Evolutionary conservation across 1,140 invertebrate species (phyloP).

Genomic region (Hetaerina americana): DNA sequence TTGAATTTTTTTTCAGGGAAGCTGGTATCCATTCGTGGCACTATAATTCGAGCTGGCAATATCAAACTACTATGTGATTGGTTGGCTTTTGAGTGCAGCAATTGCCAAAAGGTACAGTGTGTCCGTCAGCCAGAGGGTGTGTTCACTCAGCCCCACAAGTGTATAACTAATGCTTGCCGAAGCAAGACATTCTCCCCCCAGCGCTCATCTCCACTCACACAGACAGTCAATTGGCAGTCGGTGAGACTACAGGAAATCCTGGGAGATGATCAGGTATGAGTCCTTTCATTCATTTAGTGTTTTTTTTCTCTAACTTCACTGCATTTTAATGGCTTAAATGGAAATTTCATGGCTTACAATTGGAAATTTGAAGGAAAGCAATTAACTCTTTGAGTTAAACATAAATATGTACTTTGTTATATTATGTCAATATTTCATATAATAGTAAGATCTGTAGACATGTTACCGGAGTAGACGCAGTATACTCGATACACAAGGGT

Average conservation of each 20-base stretch:
- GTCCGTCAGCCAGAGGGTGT: constrained; percentile 45
- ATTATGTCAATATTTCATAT: constrained; percentile 6
- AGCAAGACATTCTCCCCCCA: constrained; percentile 49
- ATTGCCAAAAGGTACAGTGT: constrained; percentile 48
- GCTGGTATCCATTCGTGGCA: constrained; percentile 70
- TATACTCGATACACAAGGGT: too few species aligned
- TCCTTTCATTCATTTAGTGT: constrained; percentile 6
- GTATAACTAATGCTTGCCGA: constrained; percentile 39
- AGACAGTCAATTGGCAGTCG: constrained; percentile 61
- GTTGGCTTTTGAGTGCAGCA: constrained; percentile 63
- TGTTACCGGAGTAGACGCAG: too few species aligned
- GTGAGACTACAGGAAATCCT: constrained; percentile 67
- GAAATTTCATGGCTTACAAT: too few species aligned
- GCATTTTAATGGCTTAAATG: too few species aligned
- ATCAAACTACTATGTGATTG: constrained; percentile 57
- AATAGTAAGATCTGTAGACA: constrained; percentile 18
- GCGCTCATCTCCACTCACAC: constrained; percentile 51
- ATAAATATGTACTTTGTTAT: constrained; percentile 2
- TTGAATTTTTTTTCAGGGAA: constrained; percentile 44
- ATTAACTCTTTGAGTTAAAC: constrained; percentile 12
- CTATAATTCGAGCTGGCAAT: constrained; percentile 69
- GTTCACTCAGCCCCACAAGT: constrained; percentile 40
- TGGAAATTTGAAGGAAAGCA: too few species aligned
- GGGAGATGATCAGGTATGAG: constrained; percentile 40
- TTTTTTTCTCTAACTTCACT: neutral